Evolutionary conservation across 2,797 vertebrate genomes (phyloP), one percentile per base, ranked within the genome.

Genomic region (Sebastes vulpes): DNA sequence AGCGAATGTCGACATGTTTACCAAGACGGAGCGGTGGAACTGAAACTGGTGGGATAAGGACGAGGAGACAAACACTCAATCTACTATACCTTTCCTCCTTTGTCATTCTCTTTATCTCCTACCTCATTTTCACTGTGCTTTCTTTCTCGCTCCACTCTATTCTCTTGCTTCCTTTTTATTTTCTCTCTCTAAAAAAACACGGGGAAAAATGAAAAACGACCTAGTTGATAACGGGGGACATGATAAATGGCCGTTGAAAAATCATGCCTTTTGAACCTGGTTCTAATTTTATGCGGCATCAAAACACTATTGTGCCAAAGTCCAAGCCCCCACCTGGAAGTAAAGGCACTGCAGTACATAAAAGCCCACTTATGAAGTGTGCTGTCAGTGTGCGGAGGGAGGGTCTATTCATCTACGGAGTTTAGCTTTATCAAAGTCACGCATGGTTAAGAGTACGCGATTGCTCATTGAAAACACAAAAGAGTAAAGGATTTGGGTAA

Each of bases 341-440:
- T 54, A 16, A 56, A 80, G 23, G 74, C 65, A 77, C 4, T 48
- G 78, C 75, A 32, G 65, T 18, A 54, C 53, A 87, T 79, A 66
- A 78, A 86, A 84, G 77, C 53, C n/a, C 32, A 9, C 65, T 85
- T 72, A 82, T 85, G 79, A 84, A 83, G 82, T 72, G 70, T 60
- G 58, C 65, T 72, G 78, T 84, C 70, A 75, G 32, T 5, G 65
- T 53, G 38, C 1, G 28, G 68, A 72, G 83, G 79, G 72, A 66
- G 70, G 67, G 72, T n/a, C 81, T 65, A 88, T 91, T 92, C 86
- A 89, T 89, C 86, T 68, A 9, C 72, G 6, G 69, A 63, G 70
- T 90, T 89, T 38, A 87, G 89, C 84, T 90, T 91, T 84, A 91
- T 92, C 91, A 92, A 91, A 93, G 83, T 84, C 88, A 79, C 28